Base-by-base conservation (phyloP, 2,113 vertebrate species). In the Vombatus ursinus region DNA sequence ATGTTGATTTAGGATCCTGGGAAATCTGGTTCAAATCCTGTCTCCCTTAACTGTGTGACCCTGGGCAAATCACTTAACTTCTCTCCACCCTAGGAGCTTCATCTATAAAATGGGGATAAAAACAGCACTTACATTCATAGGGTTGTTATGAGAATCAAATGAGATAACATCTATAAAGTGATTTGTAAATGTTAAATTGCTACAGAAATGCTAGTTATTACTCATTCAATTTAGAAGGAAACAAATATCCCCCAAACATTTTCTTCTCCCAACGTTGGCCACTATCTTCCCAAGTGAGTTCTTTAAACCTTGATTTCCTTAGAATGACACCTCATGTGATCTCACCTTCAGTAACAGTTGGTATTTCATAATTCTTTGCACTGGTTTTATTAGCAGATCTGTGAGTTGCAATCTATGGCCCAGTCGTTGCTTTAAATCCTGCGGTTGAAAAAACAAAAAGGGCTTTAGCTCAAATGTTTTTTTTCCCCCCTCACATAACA, bases 281-380 rank as follows among this genome's bases (percentile, higher is more conserved):
- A 84, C 68, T 44, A 44, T 31, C 24, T 57, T 8, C 1, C 24
- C 3, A 3, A 2, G 22, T 4, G 0, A 5, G 11, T 44, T 1
- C 14, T 28, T 0, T 14, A 53, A 2, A 5, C 89, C 22, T 37
- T 16, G 16, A 84, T 44, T 44, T 84, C 68, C 68, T 84, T 44
- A 3, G 1, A 24, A 12, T 3, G 0, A 31, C 2, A 0, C 9
- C 16, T 44, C 26, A 0, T 0, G 0, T 6, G 14, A 90, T 54
- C 97, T 98, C 97, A 99, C 99, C 99, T 99, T 99, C n/a, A 99
- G 98, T 97, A 99, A 98, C 94, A 99, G 99, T 98, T 99, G 99
- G 97, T 99, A 99, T 96, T 99, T 99, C 99, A 99, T 99, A 97
- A 99, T 99, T 98, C 99, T 99, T 98, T 99, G 99, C 92, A 99